A percentile compares a stretch with the other conserved stretches of the same genome.
Evolutionary conservation across 2,113 vertebrate species (phyloP).

Genomic region (Brevimyrus niger): DNA sequence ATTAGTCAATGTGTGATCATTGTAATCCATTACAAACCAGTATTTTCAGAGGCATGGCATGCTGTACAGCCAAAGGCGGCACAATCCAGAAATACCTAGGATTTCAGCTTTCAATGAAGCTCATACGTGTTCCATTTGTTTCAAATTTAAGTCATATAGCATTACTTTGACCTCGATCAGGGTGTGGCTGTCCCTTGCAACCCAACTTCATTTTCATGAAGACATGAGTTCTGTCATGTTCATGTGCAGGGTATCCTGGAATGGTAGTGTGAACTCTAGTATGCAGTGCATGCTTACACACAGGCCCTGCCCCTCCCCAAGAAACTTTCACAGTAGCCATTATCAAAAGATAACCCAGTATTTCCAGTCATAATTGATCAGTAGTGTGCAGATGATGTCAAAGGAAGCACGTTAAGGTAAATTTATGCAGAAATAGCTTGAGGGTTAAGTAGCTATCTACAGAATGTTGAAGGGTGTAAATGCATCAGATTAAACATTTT

Average conservation of each 20-base stretch:
- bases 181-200: not conserved
- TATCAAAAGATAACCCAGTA: not conserved
- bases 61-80: not conserved
- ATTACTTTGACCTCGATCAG: not conserved
- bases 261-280: not conserved
- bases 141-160: not conserved
- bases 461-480: not conserved
- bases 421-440: not conserved
- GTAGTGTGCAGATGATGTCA: not conserved
- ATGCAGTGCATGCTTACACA: not conserved
- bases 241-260: not conserved
- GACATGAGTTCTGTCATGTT: not conserved
- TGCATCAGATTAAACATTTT: not conserved
- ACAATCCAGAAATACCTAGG: not conserved
- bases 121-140: not conserved
- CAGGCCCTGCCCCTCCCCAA: not conserved
- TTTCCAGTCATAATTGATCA: not conserved
- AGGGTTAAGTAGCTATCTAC: not conserved
- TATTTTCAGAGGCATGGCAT: not conserved
- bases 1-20: not conserved
- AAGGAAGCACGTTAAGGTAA: not conserved
- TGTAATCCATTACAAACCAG: not conserved
- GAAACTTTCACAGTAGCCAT: not conserved
- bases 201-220: not conserved
- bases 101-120: not conserved